phyloP scores from a whole-genome alignment of 2,888 invertebrate species.

The Tachina fera region DNA sequence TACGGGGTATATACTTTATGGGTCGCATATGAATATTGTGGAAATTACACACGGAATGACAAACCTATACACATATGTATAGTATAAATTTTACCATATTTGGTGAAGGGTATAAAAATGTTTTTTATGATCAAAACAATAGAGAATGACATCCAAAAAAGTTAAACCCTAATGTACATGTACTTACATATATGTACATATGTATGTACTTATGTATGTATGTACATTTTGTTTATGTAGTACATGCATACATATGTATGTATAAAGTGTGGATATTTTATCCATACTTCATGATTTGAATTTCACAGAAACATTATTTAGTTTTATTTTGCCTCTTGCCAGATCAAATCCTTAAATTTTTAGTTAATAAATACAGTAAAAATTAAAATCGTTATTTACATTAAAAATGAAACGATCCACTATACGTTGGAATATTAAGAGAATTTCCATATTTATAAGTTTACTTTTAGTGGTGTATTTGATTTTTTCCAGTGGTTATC shows the following conservation, averaged over 20 bases:
- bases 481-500: conserved; percentile 78
- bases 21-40: no score
- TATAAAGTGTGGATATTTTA: conserved; percentile 20
- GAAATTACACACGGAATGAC: no score
- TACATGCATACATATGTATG: background rate
- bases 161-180: no score
- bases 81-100: no score
- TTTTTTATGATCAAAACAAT: no score
- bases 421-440: conserved; percentile 77
- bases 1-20: no score
- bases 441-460: conserved; percentile 70
- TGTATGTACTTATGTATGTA: background rate
- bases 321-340: conserved; percentile 43
- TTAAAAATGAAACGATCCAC: conserved; percentile 74
- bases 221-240: background rate
- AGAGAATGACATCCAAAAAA: no score
- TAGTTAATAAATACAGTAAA: background rate
- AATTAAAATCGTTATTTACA: background rate
- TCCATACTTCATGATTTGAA: conserved; percentile 27
- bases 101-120: no score
- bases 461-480: conserved; percentile 76
- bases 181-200: no score
- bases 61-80: no score
- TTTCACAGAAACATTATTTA: conserved; percentile 47
- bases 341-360: conserved; percentile 15